Evolutionary conservation across 1,140 invertebrate genomes (phyloP).

Genomic region (Cataglyphis hispanica): DNA sequence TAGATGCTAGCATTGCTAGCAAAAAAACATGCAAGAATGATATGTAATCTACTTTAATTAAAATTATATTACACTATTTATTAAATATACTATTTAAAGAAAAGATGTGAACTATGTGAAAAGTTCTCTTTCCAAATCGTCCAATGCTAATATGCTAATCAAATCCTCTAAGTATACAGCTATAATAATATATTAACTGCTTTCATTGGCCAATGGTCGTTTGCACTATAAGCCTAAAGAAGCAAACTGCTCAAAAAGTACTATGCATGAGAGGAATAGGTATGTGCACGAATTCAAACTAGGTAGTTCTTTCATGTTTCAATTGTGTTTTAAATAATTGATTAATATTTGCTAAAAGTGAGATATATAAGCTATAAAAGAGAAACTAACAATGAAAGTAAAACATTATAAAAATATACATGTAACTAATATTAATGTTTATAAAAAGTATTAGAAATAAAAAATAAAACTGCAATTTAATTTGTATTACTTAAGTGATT

Average conservation of each 20-base stretch:
- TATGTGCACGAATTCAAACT: slow-evolving; percentile 65
- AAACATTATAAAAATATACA: slow-evolving; percentile 17
- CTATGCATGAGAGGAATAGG: slow-evolving; percentile 62
- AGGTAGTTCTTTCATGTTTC: background rate
- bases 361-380: background rate
- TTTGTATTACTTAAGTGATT: background rate
- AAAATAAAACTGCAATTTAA: background rate
- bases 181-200: slow-evolving; percentile 59
- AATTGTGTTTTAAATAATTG: slow-evolving; percentile 13
- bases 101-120: slow-evolving; percentile 70
- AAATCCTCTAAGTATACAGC: slow-evolving; percentile 71
- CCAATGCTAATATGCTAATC: slow-evolving; percentile 66
- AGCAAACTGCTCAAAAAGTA: slow-evolving; percentile 69
- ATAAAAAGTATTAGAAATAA: background rate
- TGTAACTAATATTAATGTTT: background rate
- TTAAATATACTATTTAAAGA: slow-evolving; percentile 44
- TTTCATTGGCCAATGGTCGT: slow-evolving; percentile 72
- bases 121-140: slow-evolving; percentile 66
- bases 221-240: slow-evolving; percentile 79
- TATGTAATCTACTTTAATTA: slow-evolving; percentile 58
- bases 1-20: slow-evolving; percentile 70
- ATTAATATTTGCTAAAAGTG: slow-evolving; percentile 3
- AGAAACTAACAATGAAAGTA: background rate
- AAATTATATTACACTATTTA: slow-evolving; percentile 63
- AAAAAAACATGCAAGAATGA: slow-evolving; percentile 76